Base-by-base conservation (phyloP, 2,797 vertebrate species). In the Falco berigora region DNA sequence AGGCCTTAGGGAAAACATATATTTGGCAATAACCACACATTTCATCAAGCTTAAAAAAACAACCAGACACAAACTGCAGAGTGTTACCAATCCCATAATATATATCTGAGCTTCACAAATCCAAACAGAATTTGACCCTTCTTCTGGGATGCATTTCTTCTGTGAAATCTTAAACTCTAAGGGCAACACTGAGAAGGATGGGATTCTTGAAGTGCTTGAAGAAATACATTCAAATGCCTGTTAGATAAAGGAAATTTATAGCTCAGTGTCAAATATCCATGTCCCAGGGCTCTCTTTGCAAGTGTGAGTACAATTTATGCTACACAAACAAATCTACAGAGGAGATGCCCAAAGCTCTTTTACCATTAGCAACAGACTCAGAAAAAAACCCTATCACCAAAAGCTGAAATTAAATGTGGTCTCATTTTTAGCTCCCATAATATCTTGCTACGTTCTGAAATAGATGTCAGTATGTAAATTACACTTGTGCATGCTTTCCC, bases 181-280 rank as follows among this genome's bases (percentile, higher is more conserved):
- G 20, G 67, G 30, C 53, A 95, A 82, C 67, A 78, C 62, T 68
- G 36, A 88, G 42, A 95, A 96, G 50, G 87, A 96, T 28, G 49
- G 59, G 69, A 96, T 96, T 97, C 84, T 91, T 95, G 56, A 95
- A 89, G 91, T 78, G 56, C 40, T 88, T 93, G 66, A 92, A 89
- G 62, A 86, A 78, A 77, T 38, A 78, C 53, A 86, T 76, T 85
- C 56, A 90, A 81, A 88, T 69, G 74, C 28, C 78, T 85, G 66
- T 59, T 69, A 61, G 50, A 91, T 59, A 93, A 91, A 72, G 23
- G 32, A 84, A 96, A 95, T 85, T 79, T 92, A 96, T 77, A 93
- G 72, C 56, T 97, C 16, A 88, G 52, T 76, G 87, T 92, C 96
- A 97, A 96, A 94, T 69, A 94, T 52, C 73, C 67, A 59, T 16